Conservation (phyloP, 2,113 vertebrate genomes). For the Megaleporinus macrocephalus region DNA sequence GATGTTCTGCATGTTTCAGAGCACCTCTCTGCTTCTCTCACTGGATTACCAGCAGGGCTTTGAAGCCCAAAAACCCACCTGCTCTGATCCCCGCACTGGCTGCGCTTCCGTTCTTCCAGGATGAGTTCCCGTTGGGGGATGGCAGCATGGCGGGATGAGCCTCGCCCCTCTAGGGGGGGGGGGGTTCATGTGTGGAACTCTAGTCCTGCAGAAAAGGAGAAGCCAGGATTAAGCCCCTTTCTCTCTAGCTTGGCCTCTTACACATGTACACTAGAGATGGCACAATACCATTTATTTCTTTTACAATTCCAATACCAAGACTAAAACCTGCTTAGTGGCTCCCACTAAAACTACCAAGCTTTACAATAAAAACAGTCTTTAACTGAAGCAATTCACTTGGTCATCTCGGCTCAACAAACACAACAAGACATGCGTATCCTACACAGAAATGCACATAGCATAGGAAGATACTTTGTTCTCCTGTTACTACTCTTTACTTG, state of each 20-base stretch:
- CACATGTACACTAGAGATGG: background rate
- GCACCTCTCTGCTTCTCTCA: constrained; percentile 63
- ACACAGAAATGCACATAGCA: too few relatives aligned
- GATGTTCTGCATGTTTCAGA: constrained; percentile 77
- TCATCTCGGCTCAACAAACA: too few relatives aligned
- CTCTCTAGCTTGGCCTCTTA: constrained; percentile 16
- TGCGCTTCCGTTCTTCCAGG: constrained; percentile 57
- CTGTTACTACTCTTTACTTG: too few relatives aligned
- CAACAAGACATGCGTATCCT: too few relatives aligned
- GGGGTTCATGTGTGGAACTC: constrained; percentile 71
- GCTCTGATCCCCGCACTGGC: constrained; percentile 68
- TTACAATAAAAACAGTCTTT: too few relatives aligned
- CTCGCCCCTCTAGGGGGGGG: constrained; percentile 63
- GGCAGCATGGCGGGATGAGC: constrained; percentile 69
- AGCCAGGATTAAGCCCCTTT: constrained; percentile 63
- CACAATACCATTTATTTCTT: background rate
- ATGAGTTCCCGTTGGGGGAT: constrained; percentile 70
- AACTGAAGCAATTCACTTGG: too few relatives aligned
- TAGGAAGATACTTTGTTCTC: too few relatives aligned
- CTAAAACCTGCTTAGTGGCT: background rate
- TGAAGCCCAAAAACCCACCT: constrained; percentile 78
- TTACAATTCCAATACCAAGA: background rate
- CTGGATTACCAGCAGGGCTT: constrained; percentile 77
- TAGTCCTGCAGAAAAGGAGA: constrained; percentile 67
- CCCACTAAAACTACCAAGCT: too few relatives aligned